Conservation (phyloP, 2,797 vertebrate species). For the Hypotaenidia philippensis region DNA sequence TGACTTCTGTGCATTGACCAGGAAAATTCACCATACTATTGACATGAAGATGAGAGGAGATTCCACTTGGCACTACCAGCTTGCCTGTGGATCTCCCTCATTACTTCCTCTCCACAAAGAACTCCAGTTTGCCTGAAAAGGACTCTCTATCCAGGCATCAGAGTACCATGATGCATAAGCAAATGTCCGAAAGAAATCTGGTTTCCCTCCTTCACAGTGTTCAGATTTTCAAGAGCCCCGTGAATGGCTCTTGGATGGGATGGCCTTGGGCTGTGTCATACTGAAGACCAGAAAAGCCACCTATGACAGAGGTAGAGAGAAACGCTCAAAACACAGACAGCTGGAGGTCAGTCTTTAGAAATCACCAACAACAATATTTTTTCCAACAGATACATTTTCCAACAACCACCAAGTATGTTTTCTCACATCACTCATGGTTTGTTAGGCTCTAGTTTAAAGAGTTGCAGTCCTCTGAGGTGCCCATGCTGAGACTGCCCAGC, state of each 20-base stretch:
- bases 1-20: neutral
- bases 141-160: neutral
- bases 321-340: neutral
- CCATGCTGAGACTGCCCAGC: neutral
- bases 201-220: neutral
- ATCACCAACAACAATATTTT: neutral
- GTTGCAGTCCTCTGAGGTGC: neutral
- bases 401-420: fast-evolving
- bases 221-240: neutral
- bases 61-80: neutral
- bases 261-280: neutral
- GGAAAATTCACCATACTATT: neutral
- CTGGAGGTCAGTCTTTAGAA: neutral
- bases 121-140: neutral
- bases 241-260: neutral
- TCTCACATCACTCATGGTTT: neutral
- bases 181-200: neutral
- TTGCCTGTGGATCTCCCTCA: neutral
- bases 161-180: neutral
- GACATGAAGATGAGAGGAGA: neutral
- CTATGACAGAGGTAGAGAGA: neutral
- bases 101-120: neutral
- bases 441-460: neutral
- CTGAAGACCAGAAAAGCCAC: neutral
- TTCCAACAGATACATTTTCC: neutral